phyloP scores from a whole-genome alignment of 2,797 vertebrate genomes.

The Xiphorhynchus erythropygius region DNA sequence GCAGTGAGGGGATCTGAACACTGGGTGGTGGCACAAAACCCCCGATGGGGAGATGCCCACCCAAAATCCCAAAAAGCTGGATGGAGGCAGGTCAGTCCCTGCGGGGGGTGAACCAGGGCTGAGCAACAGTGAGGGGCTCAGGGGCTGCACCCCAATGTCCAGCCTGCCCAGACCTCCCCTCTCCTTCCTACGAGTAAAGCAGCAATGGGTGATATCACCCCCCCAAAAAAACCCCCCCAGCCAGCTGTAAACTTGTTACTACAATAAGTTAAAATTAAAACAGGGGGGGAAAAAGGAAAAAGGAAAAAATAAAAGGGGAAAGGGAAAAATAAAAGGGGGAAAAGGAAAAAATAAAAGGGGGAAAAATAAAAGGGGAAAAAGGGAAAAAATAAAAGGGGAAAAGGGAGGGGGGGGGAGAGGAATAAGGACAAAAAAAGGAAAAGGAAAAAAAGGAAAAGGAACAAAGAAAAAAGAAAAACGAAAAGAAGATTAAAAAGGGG shows the following conservation, averaged over 20 bases:
- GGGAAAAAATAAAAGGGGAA: too few species aligned
- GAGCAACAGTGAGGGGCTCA: background rate
- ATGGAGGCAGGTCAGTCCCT: background rate
- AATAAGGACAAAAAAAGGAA: too few species aligned
- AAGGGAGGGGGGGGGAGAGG: conserved; percentile 53
- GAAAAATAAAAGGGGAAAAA: background rate
- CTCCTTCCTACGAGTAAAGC: background rate
- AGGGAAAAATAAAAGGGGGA: background rate
- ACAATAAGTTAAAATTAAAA: conserved; percentile 82
- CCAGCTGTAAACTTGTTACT: conserved; percentile 90
- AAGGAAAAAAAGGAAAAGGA: too few species aligned
- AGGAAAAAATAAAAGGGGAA: too few species aligned
- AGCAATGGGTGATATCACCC: background rate
- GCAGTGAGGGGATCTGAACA: background rate
- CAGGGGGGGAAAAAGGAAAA: too few species aligned
- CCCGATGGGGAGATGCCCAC: background rate
- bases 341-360: too few species aligned
- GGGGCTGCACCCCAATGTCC: background rate
- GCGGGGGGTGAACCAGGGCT: accelerated
- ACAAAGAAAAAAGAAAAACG: too few species aligned
- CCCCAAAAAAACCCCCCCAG: background rate
- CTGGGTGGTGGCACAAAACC: accelerated
- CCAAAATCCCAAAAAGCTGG: background rate
- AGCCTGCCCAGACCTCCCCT: background rate
- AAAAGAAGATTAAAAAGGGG: too few species aligned